Base-by-base conservation (phyloP, 1,140 invertebrate genomes). In the Lordiphosa collinella region DNA sequence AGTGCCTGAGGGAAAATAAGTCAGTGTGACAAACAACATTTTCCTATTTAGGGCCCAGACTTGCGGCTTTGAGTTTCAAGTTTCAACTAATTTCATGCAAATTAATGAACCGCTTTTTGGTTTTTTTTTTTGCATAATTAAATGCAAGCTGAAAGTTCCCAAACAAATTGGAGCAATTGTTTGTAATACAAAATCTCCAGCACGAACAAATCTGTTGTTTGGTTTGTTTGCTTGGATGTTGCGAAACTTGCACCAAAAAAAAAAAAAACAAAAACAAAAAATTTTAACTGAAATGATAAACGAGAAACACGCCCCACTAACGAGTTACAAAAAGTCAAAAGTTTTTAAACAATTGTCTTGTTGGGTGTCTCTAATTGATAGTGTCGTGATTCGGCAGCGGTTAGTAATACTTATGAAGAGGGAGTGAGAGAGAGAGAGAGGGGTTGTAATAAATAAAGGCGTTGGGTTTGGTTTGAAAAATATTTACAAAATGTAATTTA, bases 1-100 rank as follows among this genome's bases (percentile, higher is more conserved):
- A 80, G 71, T 80, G 71, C 61, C 47, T 32, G 63, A 52, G 70
- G 55, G 58, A 69, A 80, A 82, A 68, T 82, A 67, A 84, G 76
- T 84, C 78, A 80, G 78, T 84, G 76, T 82, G 76, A 80, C 76
- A 80, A 80, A 82, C 78, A 82, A 84, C 68, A 72, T 60, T 84
- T 76, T 44, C 61, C 68, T 63, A 51, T 56, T 69, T 58, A 49
- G 25, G 58, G 36, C 54, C 49, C 46, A 38, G 60, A 63, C 44
- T 38, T 18, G 35, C 14, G 58, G 61, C 51, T 51, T 57, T 47
- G 54, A 47, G 32, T 56, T 53, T 48, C 25, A 44, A 47, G 31
- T 63, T 68, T 63, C 13, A 51, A 62, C 56, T 67, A 82, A 71
- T 82, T 76, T 75, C 62, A 80, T 80, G 76, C 76, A 80, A 80